A percentile compares a stretch with the other conserved stretches of the same genome.
phyloP scores from a whole-genome alignment of 1,140 invertebrate genomes.

The Drepana arcuata region DNA sequence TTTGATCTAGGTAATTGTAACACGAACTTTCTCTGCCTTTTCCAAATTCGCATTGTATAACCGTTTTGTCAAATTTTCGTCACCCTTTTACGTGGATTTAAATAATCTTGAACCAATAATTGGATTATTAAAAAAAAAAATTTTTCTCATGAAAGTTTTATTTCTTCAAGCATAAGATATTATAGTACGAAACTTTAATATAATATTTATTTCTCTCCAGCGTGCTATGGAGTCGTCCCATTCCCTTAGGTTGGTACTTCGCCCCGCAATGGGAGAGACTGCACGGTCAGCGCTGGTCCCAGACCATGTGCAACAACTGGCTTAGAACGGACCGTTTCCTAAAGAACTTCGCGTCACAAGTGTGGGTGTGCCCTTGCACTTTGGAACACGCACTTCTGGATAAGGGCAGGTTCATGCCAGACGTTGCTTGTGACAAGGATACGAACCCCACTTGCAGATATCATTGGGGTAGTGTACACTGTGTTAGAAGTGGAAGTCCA shows the following conservation, averaged over 20 bases:
- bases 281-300: slow-evolving; percentile 85
- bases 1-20: too few relatives aligned
- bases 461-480: slow-evolving; percentile 91
- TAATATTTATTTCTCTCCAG: slow-evolving; percentile 71
- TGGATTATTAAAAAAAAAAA: too few relatives aligned
- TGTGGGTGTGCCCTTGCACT: slow-evolving; percentile 92
- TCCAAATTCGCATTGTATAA: too few relatives aligned
- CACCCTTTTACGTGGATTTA: too few relatives aligned
- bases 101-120: too few relatives aligned
- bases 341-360: slow-evolving; percentile 90
- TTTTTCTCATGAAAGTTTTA: too few relatives aligned
- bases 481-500: slow-evolving; percentile 91
- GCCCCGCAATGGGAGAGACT: slow-evolving; percentile 86
- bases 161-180: too few relatives aligned
- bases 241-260: slow-evolving; percentile 95
- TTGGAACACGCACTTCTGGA: slow-evolving; percentile 92
- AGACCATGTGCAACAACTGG: slow-evolving; percentile 90
- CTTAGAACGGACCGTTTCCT: slow-evolving; percentile 87
- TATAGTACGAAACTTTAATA: too few relatives aligned
- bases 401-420: slow-evolving; percentile 92
- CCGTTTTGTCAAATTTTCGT: too few relatives aligned
- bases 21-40: too few relatives aligned
- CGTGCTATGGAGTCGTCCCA: slow-evolving; percentile 90
- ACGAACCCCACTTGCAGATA: slow-evolving; percentile 92
- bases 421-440: slow-evolving; percentile 92